A percentile compares a stretch with the other conserved stretches of the same genome.
Conservation (phyloP, 2,888 invertebrate species). For the Tuberolachnus salignus region DNA sequence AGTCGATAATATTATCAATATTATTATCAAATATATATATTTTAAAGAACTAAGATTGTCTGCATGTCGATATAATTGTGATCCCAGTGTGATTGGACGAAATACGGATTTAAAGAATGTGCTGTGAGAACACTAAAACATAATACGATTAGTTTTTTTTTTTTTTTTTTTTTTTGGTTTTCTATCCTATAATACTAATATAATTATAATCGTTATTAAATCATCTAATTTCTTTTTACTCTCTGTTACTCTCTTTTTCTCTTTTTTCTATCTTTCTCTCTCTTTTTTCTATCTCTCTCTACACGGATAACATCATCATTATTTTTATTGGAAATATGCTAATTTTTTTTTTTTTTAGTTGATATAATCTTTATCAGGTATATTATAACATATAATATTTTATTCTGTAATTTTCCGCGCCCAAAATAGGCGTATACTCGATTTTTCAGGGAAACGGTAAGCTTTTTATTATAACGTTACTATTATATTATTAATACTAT, state of each 20-base stretch:
- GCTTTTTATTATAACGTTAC: background rate
- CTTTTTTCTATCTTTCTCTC: background rate
- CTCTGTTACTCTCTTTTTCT: no score
- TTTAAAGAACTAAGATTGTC: conserved; percentile 56
- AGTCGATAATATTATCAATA: conserved; percentile 35
- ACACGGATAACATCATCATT: no score
- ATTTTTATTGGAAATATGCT: background rate
- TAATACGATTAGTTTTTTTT: no score
- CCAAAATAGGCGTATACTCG: no score
- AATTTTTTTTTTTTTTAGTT: background rate
- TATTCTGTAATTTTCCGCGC: background rate
- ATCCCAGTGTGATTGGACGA: conserved; percentile 54
- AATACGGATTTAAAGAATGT: conserved; percentile 48
- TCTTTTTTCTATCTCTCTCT: conserved; percentile 24
- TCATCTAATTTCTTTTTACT: no score
- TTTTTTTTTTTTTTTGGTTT: no score
- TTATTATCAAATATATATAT: no score
- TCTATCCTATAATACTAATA: no score
- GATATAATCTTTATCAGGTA: no score
- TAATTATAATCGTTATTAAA: no score
- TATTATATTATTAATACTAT: conserved; percentile 18
- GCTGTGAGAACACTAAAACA: conserved; percentile 12
- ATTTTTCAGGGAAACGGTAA: background rate
- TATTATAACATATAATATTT: no score
- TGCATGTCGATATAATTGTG: conserved; percentile 50